Base-by-base conservation (phyloP, 2,797 vertebrate species). In the Pteropus rufus region DNA sequence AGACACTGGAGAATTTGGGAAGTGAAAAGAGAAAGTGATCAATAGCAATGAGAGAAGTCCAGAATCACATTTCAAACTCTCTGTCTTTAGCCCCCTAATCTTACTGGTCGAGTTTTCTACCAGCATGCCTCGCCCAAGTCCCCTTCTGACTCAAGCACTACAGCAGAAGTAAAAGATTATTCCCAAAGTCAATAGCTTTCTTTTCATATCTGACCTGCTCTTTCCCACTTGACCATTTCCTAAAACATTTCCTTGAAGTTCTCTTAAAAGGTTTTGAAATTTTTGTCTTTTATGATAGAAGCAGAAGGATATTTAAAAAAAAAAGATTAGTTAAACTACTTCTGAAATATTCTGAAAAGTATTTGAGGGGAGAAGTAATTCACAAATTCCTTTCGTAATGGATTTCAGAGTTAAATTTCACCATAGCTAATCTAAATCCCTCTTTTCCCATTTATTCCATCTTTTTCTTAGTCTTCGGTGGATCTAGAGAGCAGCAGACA, bases 341-440 rank as follows among this genome's bases (percentile, higher is more conserved):
- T 85, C 52, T 26, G 31, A 85, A 94, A 79, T 89, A 76, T 16
- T 58, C 54, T 65, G 83, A 82, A 79, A 77, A 31, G n/a, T 67
- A 49, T 75, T 24, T 36, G 72, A 81, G 24, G 49, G 67, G 19
- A 86, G 21, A 89, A 29, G 29, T 65, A 90, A 90, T 60, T 82
- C 12, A 56, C 5, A 83, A 93, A 75, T 41, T 56, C 93, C 31
- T 72, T 79, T 60, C 76, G 39, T 79, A 89, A 83, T 29, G 16
- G n/a, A 89, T 92, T 85, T 95, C 77, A 82, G 76, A 84, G 31
- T 88, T 84, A 36, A 52, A 58, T 84, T 95, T 95, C 54, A 76
- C 85, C 18, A 18, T 26, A 67, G 54, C 56, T 84, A 89, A 91
- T 52, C 34, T 70, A 94, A 95, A 96, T 80, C 24, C 54, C 26